Evolutionary conservation across 30 jellyfish, hydroid and myxozoan species (phyloP), one percentile per base, ranked within the genome.

Genomic region (Rhopilema esculentum): DNA sequence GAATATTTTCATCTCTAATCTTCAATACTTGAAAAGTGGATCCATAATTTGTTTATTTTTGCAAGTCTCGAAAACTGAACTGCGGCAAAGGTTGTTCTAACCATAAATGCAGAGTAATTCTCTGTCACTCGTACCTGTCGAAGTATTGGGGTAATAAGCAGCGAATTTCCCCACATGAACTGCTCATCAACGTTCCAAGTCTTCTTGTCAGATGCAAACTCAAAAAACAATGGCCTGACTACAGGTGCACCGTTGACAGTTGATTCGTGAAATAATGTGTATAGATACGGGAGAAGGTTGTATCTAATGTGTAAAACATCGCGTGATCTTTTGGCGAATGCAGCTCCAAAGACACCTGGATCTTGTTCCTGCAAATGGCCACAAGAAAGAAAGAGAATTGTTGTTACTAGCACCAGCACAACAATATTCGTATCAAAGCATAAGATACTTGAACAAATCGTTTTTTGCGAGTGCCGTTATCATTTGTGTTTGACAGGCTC

Each of bases 81-180:
- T n/a, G n/a, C n/a, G n/a, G n/a, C n/a, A n/a, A n/a, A n/a, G n/a
- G n/a, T n/a, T n/a, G n/a, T n/a, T n/a, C n/a, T n/a, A n/a, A n/a
- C n/a, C n/a, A n/a, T n/a, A n/a, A n/a, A n/a, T n/a, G n/a, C n/a
- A n/a, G n/a, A n/a, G n/a, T n/a, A n/a, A n/a, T n/a, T n/a, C n/a
- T n/a, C n/a, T n/a, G n/a, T n/a, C n/a, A n/a, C n/a, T n/a, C 84
- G 61, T 81, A 93, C 98, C 97, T 93, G 77, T 48, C 87, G 65
- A 9, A 93, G 90, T 22, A 93, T 93, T 18, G 98, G 98, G n/a
- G 96, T 82, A 30, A 93, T 74, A 28, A 93, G 82, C 82, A 93
- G 65, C 1, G 94, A 85, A 27, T 79, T 68, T 25, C 98, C 98
- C 98, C 98, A 93, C 87, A 93, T 70, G 86, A 93, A 93, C 79